These are phyloP conservation scores for Zaprionus taronus DNA, from an alignment of 1,140 invertebrate species.

Conservation along the genomic window DNA sequence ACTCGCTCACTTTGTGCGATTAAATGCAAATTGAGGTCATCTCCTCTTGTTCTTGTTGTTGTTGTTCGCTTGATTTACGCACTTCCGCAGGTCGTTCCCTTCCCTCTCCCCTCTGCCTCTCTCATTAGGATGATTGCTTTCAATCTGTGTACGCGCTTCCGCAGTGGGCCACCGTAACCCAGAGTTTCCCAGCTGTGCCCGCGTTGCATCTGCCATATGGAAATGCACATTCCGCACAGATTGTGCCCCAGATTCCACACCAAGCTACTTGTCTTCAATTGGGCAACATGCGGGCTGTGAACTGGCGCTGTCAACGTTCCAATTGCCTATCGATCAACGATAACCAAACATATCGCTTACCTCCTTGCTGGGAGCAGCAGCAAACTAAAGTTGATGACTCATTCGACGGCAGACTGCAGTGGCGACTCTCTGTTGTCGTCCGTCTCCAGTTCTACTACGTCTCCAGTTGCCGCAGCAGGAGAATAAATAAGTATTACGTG, in stretches of 20 bases:
- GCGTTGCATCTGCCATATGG: constrained; percentile 30
- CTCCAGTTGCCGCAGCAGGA: constrained; percentile 18
- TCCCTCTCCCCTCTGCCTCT: background rate
- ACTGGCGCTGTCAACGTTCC: constrained; percentile 18
- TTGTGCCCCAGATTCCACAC: constrained; percentile 57
- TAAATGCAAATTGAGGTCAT: constrained; percentile 68
- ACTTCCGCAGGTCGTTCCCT: constrained; percentile 59
- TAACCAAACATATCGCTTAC: constrained; percentile 19
- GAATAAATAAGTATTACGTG: constrained; percentile 68
- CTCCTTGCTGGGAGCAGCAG: constrained; percentile 17
- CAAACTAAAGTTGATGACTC: constrained; percentile 35
- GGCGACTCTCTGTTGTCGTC: constrained; percentile 7
- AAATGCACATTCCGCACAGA: constrained; percentile 42
- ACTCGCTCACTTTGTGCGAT: constrained; percentile 35
- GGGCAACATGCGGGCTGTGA: constrained; percentile 26
- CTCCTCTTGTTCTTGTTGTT: constrained; percentile 14
- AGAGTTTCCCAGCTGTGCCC: constrained; percentile 11
- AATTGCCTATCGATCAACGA: constrained; percentile 40
- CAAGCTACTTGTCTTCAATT: constrained; percentile 32
- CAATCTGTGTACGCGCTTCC: constrained; percentile 61
- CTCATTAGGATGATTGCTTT: constrained; percentile 69
- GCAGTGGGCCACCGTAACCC: constrained; percentile 19
- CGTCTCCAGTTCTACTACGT: background rate
- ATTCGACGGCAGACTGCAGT: constrained; percentile 30
- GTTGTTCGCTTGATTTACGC: constrained; percentile 72